These are phyloP conservation scores for Halcyon smyrnensis DNA, from an alignment of 2,797 vertebrate species.

Conservation along the genomic window DNA sequence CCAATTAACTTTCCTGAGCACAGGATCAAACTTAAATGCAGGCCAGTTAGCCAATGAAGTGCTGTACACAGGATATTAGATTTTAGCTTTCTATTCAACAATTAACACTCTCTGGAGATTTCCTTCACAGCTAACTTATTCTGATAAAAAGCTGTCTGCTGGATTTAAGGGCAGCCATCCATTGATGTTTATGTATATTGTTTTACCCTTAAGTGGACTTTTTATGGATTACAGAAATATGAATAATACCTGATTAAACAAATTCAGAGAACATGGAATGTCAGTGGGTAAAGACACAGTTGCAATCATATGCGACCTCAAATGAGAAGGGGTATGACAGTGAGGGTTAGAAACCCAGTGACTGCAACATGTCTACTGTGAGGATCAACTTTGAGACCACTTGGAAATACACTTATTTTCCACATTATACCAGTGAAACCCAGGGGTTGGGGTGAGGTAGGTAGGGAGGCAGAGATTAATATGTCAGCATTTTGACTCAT, in stretches of 20 bases:
- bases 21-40: not conserved
- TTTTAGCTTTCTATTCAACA: not conserved
- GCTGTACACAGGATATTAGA: not conserved
- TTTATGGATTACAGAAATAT: not conserved
- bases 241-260: not conserved
- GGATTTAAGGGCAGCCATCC: not conserved
- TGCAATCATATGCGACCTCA: not conserved
- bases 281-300: not conserved
- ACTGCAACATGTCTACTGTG: not conserved
- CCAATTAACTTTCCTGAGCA: not conserved
- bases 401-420: not conserved
- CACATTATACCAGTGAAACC: not conserved
- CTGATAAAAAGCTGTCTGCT: not conserved
- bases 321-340: not conserved
- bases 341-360: not conserved
- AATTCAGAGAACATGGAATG: not conserved
- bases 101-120: not conserved
- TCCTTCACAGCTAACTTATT: not conserved
- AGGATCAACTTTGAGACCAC: not conserved
- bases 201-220: not conserved
- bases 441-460: not conserved
- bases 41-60: not conserved
- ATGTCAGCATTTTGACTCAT: not conserved
- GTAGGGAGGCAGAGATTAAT: not conserved
- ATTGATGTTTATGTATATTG: not conserved